phyloP scores from a whole-genome alignment of 2,113 vertebrate species.

The Cyprinus carpio region DNA sequence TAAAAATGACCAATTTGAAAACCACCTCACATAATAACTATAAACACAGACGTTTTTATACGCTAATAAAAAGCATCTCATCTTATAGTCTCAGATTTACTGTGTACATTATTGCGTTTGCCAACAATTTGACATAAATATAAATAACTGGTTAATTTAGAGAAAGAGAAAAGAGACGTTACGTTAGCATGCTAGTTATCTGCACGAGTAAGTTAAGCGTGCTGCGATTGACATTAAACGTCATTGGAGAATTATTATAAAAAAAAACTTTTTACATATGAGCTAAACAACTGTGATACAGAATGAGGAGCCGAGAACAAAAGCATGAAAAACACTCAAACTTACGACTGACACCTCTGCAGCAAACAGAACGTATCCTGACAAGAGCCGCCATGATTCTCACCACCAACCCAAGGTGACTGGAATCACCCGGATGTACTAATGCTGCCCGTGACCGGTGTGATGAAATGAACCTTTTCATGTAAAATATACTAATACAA shows the following conservation, averaged over 20 bases:
- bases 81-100: background rate
- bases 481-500: no score
- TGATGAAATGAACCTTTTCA: background rate
- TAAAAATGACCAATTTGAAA: background rate
- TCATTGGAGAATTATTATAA: background rate
- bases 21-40: background rate
- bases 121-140: background rate
- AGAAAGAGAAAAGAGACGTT: background rate
- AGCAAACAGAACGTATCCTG: conserved; percentile 72
- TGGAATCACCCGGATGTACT: conserved; percentile 74
- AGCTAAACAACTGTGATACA: background rate
- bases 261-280: no score
- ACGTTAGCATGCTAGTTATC: conserved; percentile 19
- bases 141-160: no score
- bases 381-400: conserved; percentile 78
- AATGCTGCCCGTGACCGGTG: background rate
- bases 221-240: background rate
- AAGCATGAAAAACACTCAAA: background rate
- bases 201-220: background rate
- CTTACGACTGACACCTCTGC: conserved; percentile 74
- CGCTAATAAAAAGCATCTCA: background rate
- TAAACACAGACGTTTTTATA: background rate
- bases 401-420: conserved; percentile 78
- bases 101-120: no score
- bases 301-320: background rate